Base-by-base conservation (phyloP, 2,888 invertebrate species). In the Drosophila longiperda region DNA sequence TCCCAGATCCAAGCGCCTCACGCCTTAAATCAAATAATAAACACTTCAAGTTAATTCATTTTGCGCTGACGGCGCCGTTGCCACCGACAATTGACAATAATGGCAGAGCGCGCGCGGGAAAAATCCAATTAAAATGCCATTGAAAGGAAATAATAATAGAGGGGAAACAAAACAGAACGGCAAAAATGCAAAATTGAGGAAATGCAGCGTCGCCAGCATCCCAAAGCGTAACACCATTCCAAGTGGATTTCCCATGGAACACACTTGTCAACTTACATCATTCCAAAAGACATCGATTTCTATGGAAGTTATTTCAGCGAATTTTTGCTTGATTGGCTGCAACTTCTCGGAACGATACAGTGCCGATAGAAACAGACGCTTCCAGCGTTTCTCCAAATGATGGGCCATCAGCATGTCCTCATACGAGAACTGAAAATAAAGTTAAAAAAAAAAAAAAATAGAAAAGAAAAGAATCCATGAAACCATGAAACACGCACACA, bases 251-350 rank as follows among this genome's bases (percentile, higher is more conserved):
- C 34, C 5, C 12, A 58, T 36, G 50, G 50, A 32, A 38, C 66
- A 38, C 66, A 49, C 61, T 72, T 66, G 61, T 69, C 65, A 73
- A 87, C 87, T 82, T 87, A 93, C 93, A 90, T 93, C 93, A 57
- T 82, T 73, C 72, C 91, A 91, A 77, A 93, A 93, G 9, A 75
- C 69, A 7, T 86, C 79, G 74, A 98, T 97, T 92, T 98, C 96
- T 0, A 94, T 93, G 59, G 96, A 94, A 40, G 97, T 98, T 87
- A 98, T 94, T 89, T 96, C 95, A 12, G 97, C 96, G 93, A 98
- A 98, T 88, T 97, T 96, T 63, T 96, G 96, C 91, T 97, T 98
- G n/a, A 97, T 97, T 64, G 96, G 95, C 88, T 96, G 96, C 42
- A 97, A 92, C 2, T 96, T 95, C 71, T 95, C 95, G 15, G 94